These are phyloP conservation scores for Catagonus wagneri DNA, from an alignment of 2,113 vertebrate genomes.

Conservation along the genomic window DNA sequence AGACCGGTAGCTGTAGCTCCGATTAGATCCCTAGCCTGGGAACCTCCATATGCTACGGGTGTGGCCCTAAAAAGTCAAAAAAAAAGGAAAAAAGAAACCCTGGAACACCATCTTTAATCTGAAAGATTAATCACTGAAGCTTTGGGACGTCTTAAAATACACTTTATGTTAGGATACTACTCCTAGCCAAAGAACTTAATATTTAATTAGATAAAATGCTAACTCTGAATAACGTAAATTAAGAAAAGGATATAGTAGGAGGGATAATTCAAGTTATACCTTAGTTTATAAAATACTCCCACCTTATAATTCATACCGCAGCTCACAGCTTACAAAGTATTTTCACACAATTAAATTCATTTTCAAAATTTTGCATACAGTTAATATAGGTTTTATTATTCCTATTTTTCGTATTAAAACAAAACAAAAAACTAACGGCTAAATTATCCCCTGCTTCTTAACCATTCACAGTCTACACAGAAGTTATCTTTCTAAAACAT, in stretches of 20 bases:
- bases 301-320: not conserved
- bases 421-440: not conserved
- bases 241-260: not conserved
- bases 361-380: conserved; percentile 5
- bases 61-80: too few relatives aligned
- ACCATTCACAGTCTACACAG: not conserved
- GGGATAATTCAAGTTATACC: not conserved
- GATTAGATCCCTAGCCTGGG: too few relatives aligned
- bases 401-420: not conserved
- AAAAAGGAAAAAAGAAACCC: too few relatives aligned
- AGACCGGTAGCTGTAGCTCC: too few relatives aligned
- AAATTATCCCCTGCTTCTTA: not conserved
- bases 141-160: conserved; percentile 8
- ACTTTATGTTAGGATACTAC: not conserved
- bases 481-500: not conserved
- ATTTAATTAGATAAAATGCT: not conserved
- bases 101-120: not conserved
- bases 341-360: not conserved
- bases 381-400: not conserved
- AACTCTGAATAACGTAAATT: not conserved
- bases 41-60: too few relatives aligned
- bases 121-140: not conserved
- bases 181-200: not conserved
- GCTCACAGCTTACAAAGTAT: not conserved
- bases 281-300: not conserved